Conservation (phyloP, 2,797 vertebrate genomes). For the Syndactyla subalaris region DNA sequence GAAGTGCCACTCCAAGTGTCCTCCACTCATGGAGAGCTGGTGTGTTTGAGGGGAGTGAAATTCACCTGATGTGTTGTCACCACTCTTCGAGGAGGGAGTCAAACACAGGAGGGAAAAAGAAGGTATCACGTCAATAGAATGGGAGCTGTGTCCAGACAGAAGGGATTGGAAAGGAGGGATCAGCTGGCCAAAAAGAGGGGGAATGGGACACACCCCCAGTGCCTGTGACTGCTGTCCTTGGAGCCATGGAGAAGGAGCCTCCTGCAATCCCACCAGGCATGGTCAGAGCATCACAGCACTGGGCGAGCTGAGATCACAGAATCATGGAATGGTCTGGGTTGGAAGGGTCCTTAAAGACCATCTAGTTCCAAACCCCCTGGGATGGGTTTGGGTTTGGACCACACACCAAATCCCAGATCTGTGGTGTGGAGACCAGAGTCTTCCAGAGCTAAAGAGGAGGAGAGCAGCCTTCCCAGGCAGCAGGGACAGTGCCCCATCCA, state of each 20-base stretch:
- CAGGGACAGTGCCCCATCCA: neutral
- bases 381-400: neutral
- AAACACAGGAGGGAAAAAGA: neutral
- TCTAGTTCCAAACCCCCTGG: fast-evolving
- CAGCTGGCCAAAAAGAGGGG: neutral
- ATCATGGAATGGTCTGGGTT: neutral
- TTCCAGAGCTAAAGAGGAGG: neutral
- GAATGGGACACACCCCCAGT: fast-evolving
- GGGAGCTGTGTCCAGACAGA: neutral
- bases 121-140: fast-evolving
- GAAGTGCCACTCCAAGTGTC: neutral
- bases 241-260: fast-evolving
- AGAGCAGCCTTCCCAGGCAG: neutral
- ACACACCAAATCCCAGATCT: neutral
- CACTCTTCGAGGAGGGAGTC: fast-evolving
- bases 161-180: neutral
- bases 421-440: neutral
- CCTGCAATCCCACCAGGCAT: fast-evolving
- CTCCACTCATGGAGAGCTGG: fast-evolving
- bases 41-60: neutral
- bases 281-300: fast-evolving
- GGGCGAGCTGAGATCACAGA: too few relatives aligned
- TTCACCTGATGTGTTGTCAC: neutral
- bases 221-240: neutral
- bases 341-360: neutral